A percentile compares a stretch with the other conserved stretches of the same genome.
Conservation (phyloP, 2,113 vertebrate species). For the Daphoenositta chrysoptera region DNA sequence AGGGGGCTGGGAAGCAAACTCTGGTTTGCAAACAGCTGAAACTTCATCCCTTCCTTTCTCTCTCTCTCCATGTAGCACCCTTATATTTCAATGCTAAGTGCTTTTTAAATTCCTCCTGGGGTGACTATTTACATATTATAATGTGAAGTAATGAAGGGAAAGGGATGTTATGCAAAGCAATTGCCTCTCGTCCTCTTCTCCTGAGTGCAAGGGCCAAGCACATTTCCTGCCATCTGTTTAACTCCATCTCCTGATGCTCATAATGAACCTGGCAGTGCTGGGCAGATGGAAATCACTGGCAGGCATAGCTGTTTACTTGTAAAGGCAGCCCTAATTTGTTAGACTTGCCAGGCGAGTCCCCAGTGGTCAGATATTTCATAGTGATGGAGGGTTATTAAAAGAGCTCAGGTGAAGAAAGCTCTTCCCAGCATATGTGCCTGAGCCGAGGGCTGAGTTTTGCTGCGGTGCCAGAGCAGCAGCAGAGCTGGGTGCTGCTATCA, state of each 20-base stretch:
- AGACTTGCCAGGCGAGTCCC: slow-evolving; percentile 62
- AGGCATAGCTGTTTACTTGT: slow-evolving; percentile 62
- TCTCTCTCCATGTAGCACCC: background rate
- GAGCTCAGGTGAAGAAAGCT: slow-evolving; percentile 41
- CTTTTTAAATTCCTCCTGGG: slow-evolving; percentile 24
- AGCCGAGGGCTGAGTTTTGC: background rate
- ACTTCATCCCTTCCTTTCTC: background rate
- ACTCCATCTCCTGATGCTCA: slow-evolving; percentile 57
- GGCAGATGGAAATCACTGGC: slow-evolving; percentile 67
- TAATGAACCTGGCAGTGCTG: slow-evolving; percentile 61
- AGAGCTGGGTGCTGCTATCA: background rate
- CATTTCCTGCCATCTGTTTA: slow-evolving; percentile 71
- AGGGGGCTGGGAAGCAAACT: background rate
- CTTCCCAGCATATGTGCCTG: slow-evolving; percentile 22
- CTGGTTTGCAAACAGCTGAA: slow-evolving; percentile 11
- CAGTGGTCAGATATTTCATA: slow-evolving; percentile 52
- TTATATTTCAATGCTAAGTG: slow-evolving; percentile 40
- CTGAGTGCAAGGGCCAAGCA: slow-evolving; percentile 52
- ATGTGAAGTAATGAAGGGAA: slow-evolving; percentile 62
- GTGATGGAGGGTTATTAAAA: slow-evolving; percentile 55
- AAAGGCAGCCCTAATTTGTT: slow-evolving; percentile 60
- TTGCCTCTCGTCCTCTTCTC: slow-evolving; percentile 38
- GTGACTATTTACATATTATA: slow-evolving; percentile 62
- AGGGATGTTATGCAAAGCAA: slow-evolving; percentile 30
- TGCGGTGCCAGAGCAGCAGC: background rate